phyloP scores from a whole-genome alignment of 2,888 invertebrate species.

The Tiliacea aurago region DNA sequence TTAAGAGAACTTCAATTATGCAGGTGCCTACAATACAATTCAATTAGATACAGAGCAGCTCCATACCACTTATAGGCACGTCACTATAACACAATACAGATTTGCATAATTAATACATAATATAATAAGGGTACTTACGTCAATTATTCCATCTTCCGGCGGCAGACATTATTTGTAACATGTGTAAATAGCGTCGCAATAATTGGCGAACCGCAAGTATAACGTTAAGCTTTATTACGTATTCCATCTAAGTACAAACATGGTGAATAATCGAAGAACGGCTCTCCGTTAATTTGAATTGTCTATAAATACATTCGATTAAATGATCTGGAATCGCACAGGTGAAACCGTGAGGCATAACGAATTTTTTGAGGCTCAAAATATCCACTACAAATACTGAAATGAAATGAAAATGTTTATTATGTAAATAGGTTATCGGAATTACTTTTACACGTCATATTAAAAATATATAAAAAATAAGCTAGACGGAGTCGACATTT shows the following conservation, averaged over 20 bases:
- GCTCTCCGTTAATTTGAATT: constrained; percentile 17
- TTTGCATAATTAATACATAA: constrained; percentile 57
- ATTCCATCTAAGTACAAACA: constrained; percentile 38
- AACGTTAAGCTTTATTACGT: constrained; percentile 32
- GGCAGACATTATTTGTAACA: constrained; percentile 49
- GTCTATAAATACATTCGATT: constrained; percentile 13
- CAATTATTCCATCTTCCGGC: constrained; percentile 58
- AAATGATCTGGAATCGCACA: neutral
- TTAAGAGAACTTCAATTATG: constrained; percentile 4
- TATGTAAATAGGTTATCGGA: no score
- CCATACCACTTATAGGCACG: no score
- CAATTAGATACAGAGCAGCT: neutral
- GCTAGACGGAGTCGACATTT: no score
- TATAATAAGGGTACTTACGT: constrained; percentile 48
- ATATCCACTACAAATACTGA: neutral
- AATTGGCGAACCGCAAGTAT: constrained; percentile 41
- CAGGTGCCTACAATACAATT: neutral
- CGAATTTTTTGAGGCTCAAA: neutral
- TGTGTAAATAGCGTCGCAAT: constrained; percentile 50
- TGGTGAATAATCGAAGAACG: constrained; percentile 30
- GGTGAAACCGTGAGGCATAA: neutral
- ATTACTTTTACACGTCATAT: no score
- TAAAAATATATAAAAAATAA: no score
- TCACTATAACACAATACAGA: constrained; percentile 39
- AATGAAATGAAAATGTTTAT: no score